Percentiles rank a stretch among this genome's conserved stretches.
phyloP scores from a whole-genome alignment of 2,797 vertebrate species.

The Telmatherina bonti region DNA sequence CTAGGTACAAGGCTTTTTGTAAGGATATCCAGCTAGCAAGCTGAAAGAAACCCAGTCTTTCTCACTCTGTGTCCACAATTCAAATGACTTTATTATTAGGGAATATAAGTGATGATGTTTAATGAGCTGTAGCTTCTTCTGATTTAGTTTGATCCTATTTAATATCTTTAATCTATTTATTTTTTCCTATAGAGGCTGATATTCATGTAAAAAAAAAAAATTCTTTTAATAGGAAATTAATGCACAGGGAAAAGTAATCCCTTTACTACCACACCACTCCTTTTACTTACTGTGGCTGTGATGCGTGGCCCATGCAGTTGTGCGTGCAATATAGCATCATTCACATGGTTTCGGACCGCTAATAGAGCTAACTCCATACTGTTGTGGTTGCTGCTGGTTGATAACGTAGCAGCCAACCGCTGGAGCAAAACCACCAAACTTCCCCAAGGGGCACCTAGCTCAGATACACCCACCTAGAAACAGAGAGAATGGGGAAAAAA shows the following conservation, averaged over 20 bases:
- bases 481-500: not conserved
- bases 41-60: slow-evolving; percentile 66
- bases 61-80: slow-evolving; percentile 63
- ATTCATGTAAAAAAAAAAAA: not conserved
- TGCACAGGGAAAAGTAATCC: not conserved
- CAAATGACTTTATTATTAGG: slow-evolving; percentile 68
- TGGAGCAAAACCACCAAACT: slow-evolving; percentile 86
- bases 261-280: not conserved
- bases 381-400: slow-evolving; percentile 84
- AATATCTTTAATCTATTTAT: not conserved
- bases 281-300: slow-evolving; percentile 85
- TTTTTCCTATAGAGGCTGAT: not conserved
- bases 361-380: slow-evolving; percentile 85
- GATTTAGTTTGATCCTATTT: not conserved
- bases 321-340: slow-evolving; percentile 88
- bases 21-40: slow-evolving; percentile 58
- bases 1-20: slow-evolving; percentile 73
- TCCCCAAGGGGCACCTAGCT: slow-evolving; percentile 87
- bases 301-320: slow-evolving; percentile 89
- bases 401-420: slow-evolving; percentile 83
- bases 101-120: slow-evolving; percentile 32
- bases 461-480: slow-evolving; percentile 81
- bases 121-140: not conserved
- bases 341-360: slow-evolving; percentile 85
- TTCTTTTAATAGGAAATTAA: not conserved